phyloP scores from a whole-genome alignment of 2,888 invertebrate genomes.

The Brachyptera risi region DNA sequence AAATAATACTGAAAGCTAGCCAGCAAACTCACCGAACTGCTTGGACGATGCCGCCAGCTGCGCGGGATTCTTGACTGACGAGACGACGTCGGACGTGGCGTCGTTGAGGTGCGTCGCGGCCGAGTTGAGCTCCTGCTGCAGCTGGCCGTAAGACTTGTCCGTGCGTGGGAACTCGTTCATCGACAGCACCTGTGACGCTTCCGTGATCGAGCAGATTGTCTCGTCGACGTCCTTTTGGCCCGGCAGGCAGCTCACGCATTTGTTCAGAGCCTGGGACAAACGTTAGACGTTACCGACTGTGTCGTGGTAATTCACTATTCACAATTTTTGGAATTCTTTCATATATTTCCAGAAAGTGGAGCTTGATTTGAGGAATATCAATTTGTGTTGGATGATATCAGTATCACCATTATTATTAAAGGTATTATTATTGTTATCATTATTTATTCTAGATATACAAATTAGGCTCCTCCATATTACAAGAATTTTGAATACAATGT shows the following conservation, averaged over 20 bases:
- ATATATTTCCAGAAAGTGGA: too few species aligned
- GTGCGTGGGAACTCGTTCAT: constrained; percentile 72
- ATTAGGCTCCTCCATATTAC: too few species aligned
- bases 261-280: constrained; percentile 55
- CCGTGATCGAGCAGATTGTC: constrained; percentile 76
- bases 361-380: too few species aligned
- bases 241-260: constrained; percentile 80
- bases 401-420: too few species aligned
- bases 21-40: constrained; percentile 56
- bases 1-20: too few species aligned
- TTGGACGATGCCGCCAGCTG: constrained; percentile 70
- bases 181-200: constrained; percentile 61
- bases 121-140: constrained; percentile 79
- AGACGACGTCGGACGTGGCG: constrained; percentile 78
- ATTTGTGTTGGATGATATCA: too few species aligned
- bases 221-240: constrained; percentile 93
- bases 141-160: constrained; percentile 62
- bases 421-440: too few species aligned
- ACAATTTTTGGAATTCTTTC: too few species aligned
- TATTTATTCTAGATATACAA: too few species aligned
- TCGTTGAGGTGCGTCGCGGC: constrained; percentile 82
- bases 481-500: too few species aligned
- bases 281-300: too few species aligned
- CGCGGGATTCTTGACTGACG: constrained; percentile 66
- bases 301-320: too few species aligned